phyloP scores from a whole-genome alignment of 1,140 invertebrate species.

The Drosophila tropicalis region DNA sequence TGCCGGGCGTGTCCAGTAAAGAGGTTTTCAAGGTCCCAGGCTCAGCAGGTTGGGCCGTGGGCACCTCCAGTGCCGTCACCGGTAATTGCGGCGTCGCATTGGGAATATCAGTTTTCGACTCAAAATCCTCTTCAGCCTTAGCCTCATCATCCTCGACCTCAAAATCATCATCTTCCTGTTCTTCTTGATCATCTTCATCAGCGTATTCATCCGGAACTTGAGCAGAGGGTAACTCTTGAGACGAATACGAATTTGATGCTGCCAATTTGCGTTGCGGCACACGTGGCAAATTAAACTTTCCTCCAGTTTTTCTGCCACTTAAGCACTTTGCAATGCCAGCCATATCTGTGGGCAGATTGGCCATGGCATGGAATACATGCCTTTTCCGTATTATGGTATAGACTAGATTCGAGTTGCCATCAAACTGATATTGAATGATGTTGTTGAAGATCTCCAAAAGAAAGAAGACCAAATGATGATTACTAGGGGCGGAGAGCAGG shows the following conservation, averaged over 20 bases:
- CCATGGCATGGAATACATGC: constrained; percentile 97
- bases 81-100: constrained; percentile 80
- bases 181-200: constrained; percentile 60
- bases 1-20: constrained; percentile 93
- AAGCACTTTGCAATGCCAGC: constrained; percentile 93
- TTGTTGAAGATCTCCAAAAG: constrained; percentile 99
- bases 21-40: constrained; percentile 95
- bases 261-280: constrained; percentile 60
- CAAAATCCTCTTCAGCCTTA: constrained; percentile 50
- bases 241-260: constrained; percentile 19
- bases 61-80: constrained; percentile 89
- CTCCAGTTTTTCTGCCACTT: constrained; percentile 86
- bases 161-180: constrained; percentile 34
- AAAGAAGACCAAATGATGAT: constrained; percentile 99
- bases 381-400: constrained; percentile 99
- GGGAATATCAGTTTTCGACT: constrained; percentile 71
- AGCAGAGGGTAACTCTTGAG: constrained; percentile 60
- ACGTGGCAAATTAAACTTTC: constrained; percentile 74
- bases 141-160: constrained; percentile 40
- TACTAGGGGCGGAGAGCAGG: constrained; percentile 96
- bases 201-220: constrained; percentile 63
- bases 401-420: constrained; percentile 99
- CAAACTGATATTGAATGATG: constrained; percentile 99
- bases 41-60: constrained; percentile 93
- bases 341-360: constrained; percentile 97